Evolutionary conservation across 2,113 vertebrate species (phyloP).

Genomic region (Oreochromis aureus): DNA sequence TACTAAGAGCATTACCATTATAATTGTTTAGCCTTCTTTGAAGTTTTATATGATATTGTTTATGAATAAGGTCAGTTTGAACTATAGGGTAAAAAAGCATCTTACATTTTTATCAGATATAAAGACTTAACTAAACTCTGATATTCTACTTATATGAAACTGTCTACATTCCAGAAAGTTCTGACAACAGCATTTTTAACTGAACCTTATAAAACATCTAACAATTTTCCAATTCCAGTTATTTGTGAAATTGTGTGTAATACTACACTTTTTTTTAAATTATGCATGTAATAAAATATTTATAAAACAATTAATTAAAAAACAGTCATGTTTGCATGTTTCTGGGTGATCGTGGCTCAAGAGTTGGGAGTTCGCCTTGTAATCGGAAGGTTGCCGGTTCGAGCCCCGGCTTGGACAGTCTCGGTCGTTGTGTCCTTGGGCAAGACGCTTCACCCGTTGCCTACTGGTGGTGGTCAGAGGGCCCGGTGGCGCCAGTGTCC

Average conservation of each 20-base stretch:
- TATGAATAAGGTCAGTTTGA: conserved; percentile 35
- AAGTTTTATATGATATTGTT: conserved; percentile 33
- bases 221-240: not conserved
- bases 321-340: not conserved
- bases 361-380: too few species aligned
- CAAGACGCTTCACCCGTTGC: too few species aligned
- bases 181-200: not conserved
- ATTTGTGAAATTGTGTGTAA: not conserved
- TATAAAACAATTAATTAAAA: not conserved
- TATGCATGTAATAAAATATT: not conserved
- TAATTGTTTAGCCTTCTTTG: conserved; percentile 23
- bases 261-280: not conserved
- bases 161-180: not conserved
- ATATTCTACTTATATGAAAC: not conserved
- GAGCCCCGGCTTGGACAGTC: too few species aligned
- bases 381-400: too few species aligned
- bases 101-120: not conserved
- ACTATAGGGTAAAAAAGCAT: not conserved
- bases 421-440: too few species aligned
- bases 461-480: too few species aligned
- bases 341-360: too few species aligned
- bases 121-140: not conserved
- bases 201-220: not conserved
- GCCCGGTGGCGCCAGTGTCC: too few species aligned
- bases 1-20: conserved; percentile 23